Conservation (phyloP, 2,113 vertebrate genomes). For the Hippocampus comes region DNA sequence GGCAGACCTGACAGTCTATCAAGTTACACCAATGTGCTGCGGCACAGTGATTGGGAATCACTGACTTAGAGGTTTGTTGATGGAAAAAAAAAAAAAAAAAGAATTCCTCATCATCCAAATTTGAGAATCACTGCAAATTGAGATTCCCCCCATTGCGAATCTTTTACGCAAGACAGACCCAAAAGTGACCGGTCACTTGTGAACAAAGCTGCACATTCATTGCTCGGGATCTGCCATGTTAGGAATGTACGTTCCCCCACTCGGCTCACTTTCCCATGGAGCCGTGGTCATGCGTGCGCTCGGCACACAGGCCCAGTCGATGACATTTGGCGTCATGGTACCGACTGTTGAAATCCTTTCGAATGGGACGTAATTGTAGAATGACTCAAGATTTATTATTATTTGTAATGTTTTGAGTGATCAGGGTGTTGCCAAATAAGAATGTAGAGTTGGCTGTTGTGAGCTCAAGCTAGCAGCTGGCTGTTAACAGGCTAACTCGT, state of each 20-base stretch:
- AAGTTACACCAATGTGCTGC: not conserved
- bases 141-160: conserved; percentile 48
- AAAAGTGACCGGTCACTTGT: conserved; percentile 44
- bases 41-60: not conserved
- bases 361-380: not conserved
- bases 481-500: not conserved
- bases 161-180: conserved; percentile 62
- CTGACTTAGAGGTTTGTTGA: not conserved
- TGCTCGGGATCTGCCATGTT: conserved; percentile 10
- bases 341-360: not conserved
- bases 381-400: not conserved
- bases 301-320: not conserved
- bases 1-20: not conserved
- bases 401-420: not conserved
- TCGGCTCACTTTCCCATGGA: conserved; percentile 32
- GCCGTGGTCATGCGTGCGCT: conserved; percentile 27
- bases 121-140: conserved; percentile 66
- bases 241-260: conserved; percentile 27
- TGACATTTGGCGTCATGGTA: not conserved
- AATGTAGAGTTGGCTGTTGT: not conserved
- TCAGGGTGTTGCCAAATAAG: not conserved
- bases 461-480: not conserved
- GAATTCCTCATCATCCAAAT: conserved; percentile 12
- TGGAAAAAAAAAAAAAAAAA: too few relatives aligned
- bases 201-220: conserved; percentile 5